Base-by-base conservation (phyloP, 2,797 vertebrate species). In the Melanotaenia parkinsoni region DNA sequence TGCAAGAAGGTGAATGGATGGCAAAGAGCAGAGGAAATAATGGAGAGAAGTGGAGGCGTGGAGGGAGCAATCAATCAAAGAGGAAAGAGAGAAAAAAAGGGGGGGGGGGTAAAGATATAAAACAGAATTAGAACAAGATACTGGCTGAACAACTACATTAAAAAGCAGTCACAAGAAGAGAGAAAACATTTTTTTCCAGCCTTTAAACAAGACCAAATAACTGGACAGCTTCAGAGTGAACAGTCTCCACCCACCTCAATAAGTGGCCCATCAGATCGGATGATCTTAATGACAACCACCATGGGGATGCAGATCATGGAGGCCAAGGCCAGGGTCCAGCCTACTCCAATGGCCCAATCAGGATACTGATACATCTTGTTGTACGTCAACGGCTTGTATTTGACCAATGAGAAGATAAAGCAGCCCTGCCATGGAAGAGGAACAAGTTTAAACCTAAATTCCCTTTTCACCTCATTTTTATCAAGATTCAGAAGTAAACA, bases 241-340 rank as follows among this genome's bases (percentile, higher is more conserved):
- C 7, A 2, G 10, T 14, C 13, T 56, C 37, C 67, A 76, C 95
- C 89, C 88, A 98, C 98, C 97, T 98, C 97, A 14, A 97, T 96
- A 62, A 99, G 94, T 0, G 98, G 96, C 61, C 98, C 98, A 20
- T 98, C 96, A 3, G 97, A 97, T 75, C 89, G 96, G 81, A 97
- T 90, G 92, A 99, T 96, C 92, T 97, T 97, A 91, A 98, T 95
- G 86, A 97, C 94, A 37, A 97, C 93, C 79, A 98, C 97, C 95
- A 98, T 92, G 43, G 98, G 98, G 93, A 99, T 96, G 83, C 97
- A 99, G 90, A 98, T 91, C 96, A 99, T 99, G 87, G 98, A 99
- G 81, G 95, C 86, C 77, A 99, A 94, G 70, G 98, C 98, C 82
- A 99, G 94, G 77, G 92, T 88, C 98, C 98, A 99, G 63, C 98